phyloP scores from a whole-genome alignment of 2,888 invertebrate genomes.

The Acanthoscelides obtectus region DNA sequence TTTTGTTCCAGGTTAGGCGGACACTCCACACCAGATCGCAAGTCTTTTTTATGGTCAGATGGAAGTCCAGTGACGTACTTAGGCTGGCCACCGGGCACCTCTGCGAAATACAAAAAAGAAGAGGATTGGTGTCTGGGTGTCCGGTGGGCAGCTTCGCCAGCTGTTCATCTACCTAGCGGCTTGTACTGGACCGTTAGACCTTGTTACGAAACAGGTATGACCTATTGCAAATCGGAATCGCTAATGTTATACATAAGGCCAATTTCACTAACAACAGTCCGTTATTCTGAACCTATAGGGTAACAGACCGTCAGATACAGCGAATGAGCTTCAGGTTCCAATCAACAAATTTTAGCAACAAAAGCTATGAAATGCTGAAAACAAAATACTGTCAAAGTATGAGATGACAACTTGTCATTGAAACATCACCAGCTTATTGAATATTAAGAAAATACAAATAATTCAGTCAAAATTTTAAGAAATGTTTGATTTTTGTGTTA shows the following conservation, averaged over 20 bases:
- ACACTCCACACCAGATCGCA: not conserved
- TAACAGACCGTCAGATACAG: no score
- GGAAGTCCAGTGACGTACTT: conserved; percentile 53
- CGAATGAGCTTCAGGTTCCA: no score
- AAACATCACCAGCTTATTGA: no score
- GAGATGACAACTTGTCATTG: no score
- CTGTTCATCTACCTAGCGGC: conserved; percentile 62
- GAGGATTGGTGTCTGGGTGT: conserved; percentile 50
- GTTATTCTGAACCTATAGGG: no score
- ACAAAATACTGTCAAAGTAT: no score
- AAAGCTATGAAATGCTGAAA: no score
- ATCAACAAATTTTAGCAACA: no score
- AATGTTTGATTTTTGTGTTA: no score
- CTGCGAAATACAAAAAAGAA: conserved; percentile 20
- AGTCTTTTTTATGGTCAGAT: conserved; percentile 61
- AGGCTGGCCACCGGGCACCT: conserved; percentile 60
- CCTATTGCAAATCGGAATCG: not conserved
- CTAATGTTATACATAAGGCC: not conserved
- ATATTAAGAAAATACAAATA: no score
- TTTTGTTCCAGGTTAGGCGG: not conserved
- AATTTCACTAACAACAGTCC: no score
- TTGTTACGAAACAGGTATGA: conserved; percentile 52
- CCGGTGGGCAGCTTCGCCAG: conserved; percentile 64
- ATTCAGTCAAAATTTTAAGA: no score
- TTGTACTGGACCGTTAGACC: conserved; percentile 66